Percentiles rank a stretch among this genome's conserved stretches.
phyloP scores from a whole-genome alignment of 2,888 invertebrate species.

The Papilio elwesi region DNA sequence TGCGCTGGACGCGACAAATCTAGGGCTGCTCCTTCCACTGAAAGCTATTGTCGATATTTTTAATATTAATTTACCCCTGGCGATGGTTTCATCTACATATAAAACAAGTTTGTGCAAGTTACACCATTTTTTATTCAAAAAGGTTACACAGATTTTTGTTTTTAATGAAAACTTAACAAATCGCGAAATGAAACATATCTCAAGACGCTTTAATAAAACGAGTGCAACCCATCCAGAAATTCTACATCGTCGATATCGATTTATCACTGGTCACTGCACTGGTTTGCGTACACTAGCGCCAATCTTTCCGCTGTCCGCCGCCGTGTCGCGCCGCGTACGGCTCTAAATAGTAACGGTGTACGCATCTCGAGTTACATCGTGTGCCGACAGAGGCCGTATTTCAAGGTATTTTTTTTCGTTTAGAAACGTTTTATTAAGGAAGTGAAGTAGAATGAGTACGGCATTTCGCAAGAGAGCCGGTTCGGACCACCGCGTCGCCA shows the following conservation, averaged over 20 bases:
- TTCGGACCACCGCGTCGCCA: constrained; percentile 22
- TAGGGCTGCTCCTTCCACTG: constrained; percentile 5
- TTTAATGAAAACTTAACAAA: too few species aligned
- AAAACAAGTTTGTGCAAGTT: neutral
- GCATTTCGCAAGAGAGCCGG: constrained; percentile 32
- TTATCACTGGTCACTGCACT: constrained; percentile 32
- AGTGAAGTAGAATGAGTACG: constrained; percentile 25
- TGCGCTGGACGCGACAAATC: constrained; percentile 17
- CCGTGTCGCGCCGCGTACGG: constrained; percentile 32
- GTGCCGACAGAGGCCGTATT: constrained; percentile 27
- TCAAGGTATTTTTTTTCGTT: constrained; percentile 29
- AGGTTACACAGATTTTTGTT: too few species aligned
- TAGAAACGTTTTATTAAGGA: constrained; percentile 36
- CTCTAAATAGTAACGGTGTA: constrained; percentile 48
- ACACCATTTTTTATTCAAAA: neutral
- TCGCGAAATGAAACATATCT: too few species aligned
- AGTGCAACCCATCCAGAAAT: neutral
- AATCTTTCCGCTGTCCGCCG: constrained; percentile 2
- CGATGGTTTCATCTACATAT: neutral
- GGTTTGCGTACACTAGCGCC: constrained; percentile 36
- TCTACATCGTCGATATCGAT: neutral
- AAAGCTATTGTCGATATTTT: constrained; percentile 3
- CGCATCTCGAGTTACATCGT: constrained; percentile 28
- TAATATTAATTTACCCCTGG: too few species aligned
- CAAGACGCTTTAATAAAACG: too few species aligned